Base-by-base conservation (phyloP, 2,797 vertebrate species). In the Phrynocephalus forsythii region DNA sequence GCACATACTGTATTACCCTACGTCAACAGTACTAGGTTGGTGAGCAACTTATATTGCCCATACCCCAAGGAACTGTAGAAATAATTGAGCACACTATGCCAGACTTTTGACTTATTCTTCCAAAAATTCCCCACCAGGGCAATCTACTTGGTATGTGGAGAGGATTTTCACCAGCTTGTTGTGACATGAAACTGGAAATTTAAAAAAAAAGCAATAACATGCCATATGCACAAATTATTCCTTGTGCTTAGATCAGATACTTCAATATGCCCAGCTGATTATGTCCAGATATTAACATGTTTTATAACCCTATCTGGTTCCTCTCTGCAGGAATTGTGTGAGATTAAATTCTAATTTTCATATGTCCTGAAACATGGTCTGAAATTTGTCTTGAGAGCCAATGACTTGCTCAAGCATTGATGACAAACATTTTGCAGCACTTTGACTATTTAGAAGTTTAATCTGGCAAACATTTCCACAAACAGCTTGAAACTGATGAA, bases 1-100 rank as follows among this genome's bases (percentile, higher is more conserved):
- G 89, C 48, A 88, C 81, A 86, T 73, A 24, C n/a, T 68, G 86
- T 84, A 2, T 1, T 72, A 92, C 87, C 83, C 79, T 68, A 91
- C 83, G 38, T 44, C 38, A 44, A 5, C 38, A 44, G 87, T 79
- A 63, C 30, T 44, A 90, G 26, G 86, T 88, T 33, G 88, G 69
- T 68, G 76, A n/a, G 56, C 52, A 85, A 63, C 28, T 86, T 86
- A 22, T 9, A 84, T 10, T 6, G 52, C 1, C 22, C 69, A 24
- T 7, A n/a, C 60, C 33, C n/a, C 30, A n/a, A 56, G 24, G 15
- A 44, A 56, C 24, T 16, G 11, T 38, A n/a, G 26, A 28, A 44
- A 15, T 71, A 69, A 30, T 8, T 52, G 6, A 52, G 30, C 60
- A 33, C 28, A 4, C 8, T 16, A 6, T 50, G 75, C 50, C 9